Conservation (phyloP, 1,140 invertebrate species). For the Pemphigus obesinymphae region DNA sequence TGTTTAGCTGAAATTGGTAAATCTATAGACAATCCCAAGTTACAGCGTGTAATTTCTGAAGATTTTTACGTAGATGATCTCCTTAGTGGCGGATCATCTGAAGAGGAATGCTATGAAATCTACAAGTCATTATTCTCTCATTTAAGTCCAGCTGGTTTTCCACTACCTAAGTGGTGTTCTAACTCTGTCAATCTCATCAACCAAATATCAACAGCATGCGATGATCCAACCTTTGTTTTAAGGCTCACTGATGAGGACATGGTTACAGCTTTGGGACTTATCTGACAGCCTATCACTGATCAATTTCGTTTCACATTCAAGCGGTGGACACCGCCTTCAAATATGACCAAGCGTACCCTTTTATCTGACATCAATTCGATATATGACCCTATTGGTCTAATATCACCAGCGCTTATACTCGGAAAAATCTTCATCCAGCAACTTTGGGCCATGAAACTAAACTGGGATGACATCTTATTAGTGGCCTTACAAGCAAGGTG, state of each 20-base stretch:
- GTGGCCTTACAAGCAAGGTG: neutral
- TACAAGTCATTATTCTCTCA: neutral
- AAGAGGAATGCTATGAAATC: neutral
- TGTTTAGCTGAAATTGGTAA: constrained; percentile 46
- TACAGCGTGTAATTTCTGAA: constrained; percentile 46
- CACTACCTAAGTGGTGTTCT: neutral
- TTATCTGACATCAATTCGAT: constrained; percentile 44
- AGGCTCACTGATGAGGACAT: neutral
- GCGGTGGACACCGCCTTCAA: neutral
- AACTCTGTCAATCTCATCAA: neutral
- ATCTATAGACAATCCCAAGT: constrained; percentile 44
- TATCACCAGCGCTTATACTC: constrained; percentile 45
- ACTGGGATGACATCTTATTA: constrained; percentile 33
- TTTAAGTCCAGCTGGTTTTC: constrained; percentile 12
- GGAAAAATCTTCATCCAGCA: constrained; percentile 7
- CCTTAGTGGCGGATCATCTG: neutral
- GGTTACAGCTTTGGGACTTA: constrained; percentile 25
- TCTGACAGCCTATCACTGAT: constrained; percentile 17
- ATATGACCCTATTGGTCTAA: constrained; percentile 48
- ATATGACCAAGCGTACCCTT: constrained; percentile 41
- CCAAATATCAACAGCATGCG: neutral
- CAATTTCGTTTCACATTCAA: neutral
- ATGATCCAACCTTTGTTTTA: neutral
- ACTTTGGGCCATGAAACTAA: neutral
- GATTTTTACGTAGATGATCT: constrained; percentile 54